Evolutionary conservation across 2,113 vertebrate species (phyloP).

Genomic region (Pterocles burchelli): DNA sequence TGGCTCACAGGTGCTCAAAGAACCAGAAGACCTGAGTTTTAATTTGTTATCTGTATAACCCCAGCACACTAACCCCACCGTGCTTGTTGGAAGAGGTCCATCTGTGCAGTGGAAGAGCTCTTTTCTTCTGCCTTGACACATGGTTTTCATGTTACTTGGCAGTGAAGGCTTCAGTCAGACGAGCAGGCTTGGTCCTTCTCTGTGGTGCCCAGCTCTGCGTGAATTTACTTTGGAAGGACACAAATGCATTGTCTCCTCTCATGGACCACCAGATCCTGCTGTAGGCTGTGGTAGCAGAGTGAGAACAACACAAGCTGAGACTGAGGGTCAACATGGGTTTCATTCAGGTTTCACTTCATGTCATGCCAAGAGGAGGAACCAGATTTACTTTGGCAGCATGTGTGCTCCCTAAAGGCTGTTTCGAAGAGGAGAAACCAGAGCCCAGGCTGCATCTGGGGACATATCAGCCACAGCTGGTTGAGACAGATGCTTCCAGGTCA

Average conservation of each 20-base stretch:
- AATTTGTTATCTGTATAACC: not conserved
- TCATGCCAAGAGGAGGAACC: not conserved
- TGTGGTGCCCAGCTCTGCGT: not conserved
- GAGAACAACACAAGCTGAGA: not conserved
- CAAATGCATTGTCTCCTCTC: not conserved
- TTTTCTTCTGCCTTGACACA: not conserved
- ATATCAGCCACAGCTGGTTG: not conserved
- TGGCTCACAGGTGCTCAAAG: fast-evolving
- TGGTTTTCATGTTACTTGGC: not conserved
- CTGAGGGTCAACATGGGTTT: not conserved
- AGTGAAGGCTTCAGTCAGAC: not conserved
- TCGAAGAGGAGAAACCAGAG: not conserved
- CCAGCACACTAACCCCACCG: fast-evolving
- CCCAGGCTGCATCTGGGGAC: not conserved
- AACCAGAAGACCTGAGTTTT: not conserved
- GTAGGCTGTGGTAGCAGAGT: not conserved
- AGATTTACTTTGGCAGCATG: not conserved
- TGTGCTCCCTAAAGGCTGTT: not conserved
- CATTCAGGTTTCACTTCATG: not conserved
- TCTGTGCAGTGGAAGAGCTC: not conserved
- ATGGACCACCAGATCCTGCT: not conserved
- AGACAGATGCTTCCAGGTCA: not conserved
- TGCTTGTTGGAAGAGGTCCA: not conserved
- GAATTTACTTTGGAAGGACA: not conserved
- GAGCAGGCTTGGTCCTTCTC: not conserved